Evolutionary conservation across 2,797 vertebrate genomes (phyloP).

Genomic region (Alectoris magna): DNA sequence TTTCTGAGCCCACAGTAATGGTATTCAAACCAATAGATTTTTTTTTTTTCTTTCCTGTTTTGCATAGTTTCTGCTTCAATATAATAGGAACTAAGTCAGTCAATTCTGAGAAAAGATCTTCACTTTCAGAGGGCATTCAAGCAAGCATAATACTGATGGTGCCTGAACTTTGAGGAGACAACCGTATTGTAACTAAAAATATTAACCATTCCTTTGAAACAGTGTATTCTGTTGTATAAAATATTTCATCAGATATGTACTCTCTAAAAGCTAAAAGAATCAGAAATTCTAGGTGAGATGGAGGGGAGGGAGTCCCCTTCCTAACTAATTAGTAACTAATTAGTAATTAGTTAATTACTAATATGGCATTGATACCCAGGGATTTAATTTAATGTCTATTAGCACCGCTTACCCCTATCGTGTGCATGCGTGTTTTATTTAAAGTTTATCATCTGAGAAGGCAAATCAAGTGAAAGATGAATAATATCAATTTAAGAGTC

Average conservation of each 20-base stretch:
- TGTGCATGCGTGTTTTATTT: neutral
- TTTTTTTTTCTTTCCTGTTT: neutral
- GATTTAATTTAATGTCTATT: neutral
- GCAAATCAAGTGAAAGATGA: neutral
- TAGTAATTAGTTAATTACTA: neutral
- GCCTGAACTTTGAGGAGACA: neutral
- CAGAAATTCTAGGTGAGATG: neutral
- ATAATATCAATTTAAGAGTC: neutral
- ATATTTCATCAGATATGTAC: neutral
- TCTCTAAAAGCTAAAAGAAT: neutral
- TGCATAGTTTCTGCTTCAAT: conserved; percentile 48
- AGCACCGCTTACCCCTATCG: neutral
- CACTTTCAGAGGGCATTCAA: neutral
- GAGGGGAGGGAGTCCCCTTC: neutral
- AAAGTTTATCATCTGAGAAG: neutral
- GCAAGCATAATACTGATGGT: neutral
- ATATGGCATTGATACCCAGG: neutral
- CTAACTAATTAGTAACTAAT: no score
- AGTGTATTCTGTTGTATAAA: neutral
- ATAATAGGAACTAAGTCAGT: neutral
- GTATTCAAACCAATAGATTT: neutral
- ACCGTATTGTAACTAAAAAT: neutral
- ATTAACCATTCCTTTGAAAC: neutral
- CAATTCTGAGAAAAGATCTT: conserved; percentile 1
- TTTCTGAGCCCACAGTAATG: neutral